Conservation (phyloP, 2,113 vertebrate genomes). For the Eulemur rufifrons region DNA sequence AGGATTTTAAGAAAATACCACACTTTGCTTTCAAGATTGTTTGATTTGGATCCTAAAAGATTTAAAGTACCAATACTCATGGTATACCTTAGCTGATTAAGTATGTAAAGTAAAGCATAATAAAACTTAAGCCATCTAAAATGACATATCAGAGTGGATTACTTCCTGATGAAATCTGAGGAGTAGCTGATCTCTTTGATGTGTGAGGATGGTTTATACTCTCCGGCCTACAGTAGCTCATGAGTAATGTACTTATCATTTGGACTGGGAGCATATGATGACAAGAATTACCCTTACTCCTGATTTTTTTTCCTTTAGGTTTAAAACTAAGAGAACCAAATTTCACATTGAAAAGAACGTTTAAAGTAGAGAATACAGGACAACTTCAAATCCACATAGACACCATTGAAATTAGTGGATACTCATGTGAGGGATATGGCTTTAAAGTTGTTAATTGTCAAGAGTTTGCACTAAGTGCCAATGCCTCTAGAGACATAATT, state of each 20-base stretch:
- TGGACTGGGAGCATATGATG: neutral
- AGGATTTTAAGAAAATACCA: neutral
- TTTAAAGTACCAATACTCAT: neutral
- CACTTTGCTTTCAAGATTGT: neutral
- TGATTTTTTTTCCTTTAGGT: constrained; percentile 82
- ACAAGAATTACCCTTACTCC: neutral
- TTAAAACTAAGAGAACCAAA: constrained; percentile 94
- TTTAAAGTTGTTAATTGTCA: constrained; percentile 99
- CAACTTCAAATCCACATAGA: constrained; percentile 92
- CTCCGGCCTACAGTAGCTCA: neutral
- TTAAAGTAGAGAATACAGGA: constrained; percentile 96
- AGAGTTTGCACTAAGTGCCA: constrained; percentile 95
- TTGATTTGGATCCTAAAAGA: constrained; percentile 17
- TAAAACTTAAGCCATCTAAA: neutral
- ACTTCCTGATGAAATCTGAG: neutral
- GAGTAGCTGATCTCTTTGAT: neutral
- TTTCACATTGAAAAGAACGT: constrained; percentile 94
- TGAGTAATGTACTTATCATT: neutral
- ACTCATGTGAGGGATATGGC: constrained; percentile 96
- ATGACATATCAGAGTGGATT: neutral
- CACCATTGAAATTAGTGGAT: constrained; percentile 94
- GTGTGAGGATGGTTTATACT: neutral
- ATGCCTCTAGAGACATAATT: constrained; percentile 95
- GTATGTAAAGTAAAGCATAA: constrained; percentile 2
- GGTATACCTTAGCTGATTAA: neutral